A percentile compares a stretch with the other conserved stretches of the same genome.
These are phyloP conservation scores for Pachyseris speciosa DNA, from an alignment of 64 coral and sea anemone species.

Conservation along the genomic window DNA sequence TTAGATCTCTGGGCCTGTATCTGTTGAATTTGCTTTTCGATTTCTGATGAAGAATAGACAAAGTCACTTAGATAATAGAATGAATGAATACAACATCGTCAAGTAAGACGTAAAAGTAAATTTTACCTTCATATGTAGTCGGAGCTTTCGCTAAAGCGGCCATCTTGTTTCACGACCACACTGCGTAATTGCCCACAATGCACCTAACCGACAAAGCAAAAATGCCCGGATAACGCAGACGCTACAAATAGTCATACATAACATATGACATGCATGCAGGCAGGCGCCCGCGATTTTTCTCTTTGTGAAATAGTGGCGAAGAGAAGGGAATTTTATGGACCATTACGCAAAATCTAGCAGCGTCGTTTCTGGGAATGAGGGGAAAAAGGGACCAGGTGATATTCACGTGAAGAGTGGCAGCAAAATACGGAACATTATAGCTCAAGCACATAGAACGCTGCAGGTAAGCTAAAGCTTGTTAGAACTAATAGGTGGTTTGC, in stretches of 20 bases:
- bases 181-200: conserved; percentile 21
- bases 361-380: neutral
- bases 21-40: conserved; percentile 69
- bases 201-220: neutral
- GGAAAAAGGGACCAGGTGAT: conserved; percentile 46
- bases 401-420: conserved; percentile 84
- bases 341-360: conserved; percentile 61
- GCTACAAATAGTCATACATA: neutral
- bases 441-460: conserved; percentile 62
- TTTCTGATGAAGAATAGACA: conserved; percentile 24
- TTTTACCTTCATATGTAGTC: conserved; percentile 64
- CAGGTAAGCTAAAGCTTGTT: conserved; percentile 27
- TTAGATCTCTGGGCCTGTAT: conserved; percentile 65
- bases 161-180: conserved; percentile 49
- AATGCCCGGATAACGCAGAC: neutral
- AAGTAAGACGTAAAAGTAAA: neutral
- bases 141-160: conserved; percentile 67
- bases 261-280: neutral
- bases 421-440: conserved; percentile 75
- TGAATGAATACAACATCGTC: neutral
- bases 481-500: too few species aligned
- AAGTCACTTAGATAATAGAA: neutral
- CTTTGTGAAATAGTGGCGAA: neutral
- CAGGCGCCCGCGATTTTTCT: neutral
- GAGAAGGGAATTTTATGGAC: conserved; percentile 44